Evolutionary conservation across 2,888 invertebrate species (phyloP).

Genomic region (Cosmopolites sordidus): DNA sequence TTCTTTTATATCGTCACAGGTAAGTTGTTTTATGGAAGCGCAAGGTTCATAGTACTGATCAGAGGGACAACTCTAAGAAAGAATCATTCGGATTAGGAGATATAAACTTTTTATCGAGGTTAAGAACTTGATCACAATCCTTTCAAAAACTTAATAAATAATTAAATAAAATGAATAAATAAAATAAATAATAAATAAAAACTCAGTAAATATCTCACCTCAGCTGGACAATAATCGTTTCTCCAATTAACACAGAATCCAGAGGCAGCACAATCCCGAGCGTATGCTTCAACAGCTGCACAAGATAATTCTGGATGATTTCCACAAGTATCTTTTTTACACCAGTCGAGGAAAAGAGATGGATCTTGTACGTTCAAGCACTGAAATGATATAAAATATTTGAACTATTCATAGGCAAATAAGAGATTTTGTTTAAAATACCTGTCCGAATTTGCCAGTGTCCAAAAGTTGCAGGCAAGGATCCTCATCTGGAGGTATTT

Average conservation of each 20-base stretch:
- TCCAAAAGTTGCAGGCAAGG: conserved; percentile 64
- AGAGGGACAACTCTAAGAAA: conserved; percentile 48
- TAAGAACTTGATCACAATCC: too few relatives aligned
- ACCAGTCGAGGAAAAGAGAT: conserved; percentile 61
- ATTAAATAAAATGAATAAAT: background rate
- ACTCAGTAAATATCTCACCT: conserved; percentile 28
- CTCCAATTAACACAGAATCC: conserved; percentile 77
- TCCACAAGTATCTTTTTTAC: conserved; percentile 64
- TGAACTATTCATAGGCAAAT: too few relatives aligned
- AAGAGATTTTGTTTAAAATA: conserved; percentile 30
- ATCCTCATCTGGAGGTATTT: conserved; percentile 59
- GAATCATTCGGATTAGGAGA: background rate
- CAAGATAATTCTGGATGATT: conserved; percentile 58
- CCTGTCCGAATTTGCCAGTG: conserved; percentile 53
- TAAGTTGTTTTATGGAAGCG: conserved; percentile 59
- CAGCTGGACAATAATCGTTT: conserved; percentile 60
- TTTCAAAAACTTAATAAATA: background rate
- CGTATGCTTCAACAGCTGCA: conserved; percentile 65
- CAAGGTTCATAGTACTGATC: conserved; percentile 54
- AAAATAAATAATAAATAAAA: background rate
- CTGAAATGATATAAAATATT: too few relatives aligned
- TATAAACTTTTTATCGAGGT: background rate
- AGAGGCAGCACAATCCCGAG: conserved; percentile 62
- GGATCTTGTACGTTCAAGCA: conserved; percentile 74
- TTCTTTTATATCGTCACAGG: conserved; percentile 60